Percentiles rank a stretch among this genome's conserved stretches.
Conservation (phyloP, 1,140 invertebrate species). For the Drosophila bipectinata region DNA sequence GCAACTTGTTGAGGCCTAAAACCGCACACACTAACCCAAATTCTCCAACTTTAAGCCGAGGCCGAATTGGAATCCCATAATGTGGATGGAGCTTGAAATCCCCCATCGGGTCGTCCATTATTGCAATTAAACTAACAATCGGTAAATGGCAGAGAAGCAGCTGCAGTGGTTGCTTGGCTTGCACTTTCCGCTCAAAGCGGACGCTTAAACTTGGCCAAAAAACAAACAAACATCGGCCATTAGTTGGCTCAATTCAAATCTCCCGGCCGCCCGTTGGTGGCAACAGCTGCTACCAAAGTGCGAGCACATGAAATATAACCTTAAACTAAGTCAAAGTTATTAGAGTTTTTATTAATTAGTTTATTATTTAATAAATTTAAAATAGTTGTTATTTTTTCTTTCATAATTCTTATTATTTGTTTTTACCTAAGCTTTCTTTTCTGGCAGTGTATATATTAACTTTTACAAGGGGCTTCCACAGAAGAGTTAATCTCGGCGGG, state of each 20-base stretch:
- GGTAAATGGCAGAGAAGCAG: slow-evolving; percentile 65
- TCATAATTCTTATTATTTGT: not conserved
- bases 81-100: slow-evolving; percentile 12
- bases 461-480: slow-evolving; percentile 12
- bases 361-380: not conserved
- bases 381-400: not conserved
- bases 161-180: slow-evolving; percentile 50
- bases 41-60: slow-evolving; percentile 27
- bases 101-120: slow-evolving; percentile 31
- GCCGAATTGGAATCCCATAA: slow-evolving; percentile 10
- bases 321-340: not conserved
- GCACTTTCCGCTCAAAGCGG: slow-evolving; percentile 63
- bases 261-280: slow-evolving; percentile 26
- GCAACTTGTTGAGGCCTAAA: slow-evolving; percentile 39
- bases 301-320: not conserved
- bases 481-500: slow-evolving; percentile 27
- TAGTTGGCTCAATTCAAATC: slow-evolving; percentile 62
- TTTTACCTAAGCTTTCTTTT: too few relatives aligned
- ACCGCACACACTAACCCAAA: slow-evolving; percentile 69
- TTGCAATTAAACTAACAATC: slow-evolving; percentile 66
- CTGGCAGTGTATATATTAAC: slow-evolving; percentile 15
- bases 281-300: slow-evolving; percentile 46
- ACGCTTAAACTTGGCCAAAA: slow-evolving; percentile 57
- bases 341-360: not conserved
- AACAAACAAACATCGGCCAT: slow-evolving; percentile 74